Percentiles rank a stretch among this genome's conserved stretches.
Conservation (phyloP, 2,797 vertebrate genomes). For the Somateria mollissima region DNA sequence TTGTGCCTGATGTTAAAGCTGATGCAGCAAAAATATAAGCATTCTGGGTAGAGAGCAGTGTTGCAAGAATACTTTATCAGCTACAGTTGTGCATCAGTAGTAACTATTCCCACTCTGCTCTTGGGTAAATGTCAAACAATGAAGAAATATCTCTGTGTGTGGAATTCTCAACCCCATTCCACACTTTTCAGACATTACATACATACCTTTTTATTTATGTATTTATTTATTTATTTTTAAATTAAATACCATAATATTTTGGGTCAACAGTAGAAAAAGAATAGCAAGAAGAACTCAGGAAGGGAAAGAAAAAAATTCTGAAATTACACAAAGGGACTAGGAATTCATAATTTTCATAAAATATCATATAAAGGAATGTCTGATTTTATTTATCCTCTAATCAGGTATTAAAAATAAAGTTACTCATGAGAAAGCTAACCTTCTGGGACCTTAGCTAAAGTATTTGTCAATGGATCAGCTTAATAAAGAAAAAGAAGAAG, state of each 20-base stretch:
- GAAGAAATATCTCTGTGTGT: constrained; percentile 10
- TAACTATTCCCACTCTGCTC: not conserved
- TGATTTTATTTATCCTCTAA: not conserved
- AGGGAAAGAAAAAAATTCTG: not conserved
- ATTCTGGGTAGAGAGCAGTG: not conserved
- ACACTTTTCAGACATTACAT: constrained; percentile 28
- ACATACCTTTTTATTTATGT: not conserved
- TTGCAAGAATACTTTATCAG: not conserved
- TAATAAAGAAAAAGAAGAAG: not conserved
- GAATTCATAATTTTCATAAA: not conserved
- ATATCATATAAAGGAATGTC: not conserved
- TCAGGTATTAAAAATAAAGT: not conserved
- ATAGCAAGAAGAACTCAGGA: not conserved
- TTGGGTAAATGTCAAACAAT: constrained; percentile 26
- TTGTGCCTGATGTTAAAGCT: not conserved
- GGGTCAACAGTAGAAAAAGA: not conserved
- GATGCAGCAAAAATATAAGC: constrained; percentile 17
- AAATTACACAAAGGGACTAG: not conserved
- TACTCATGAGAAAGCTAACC: not conserved
- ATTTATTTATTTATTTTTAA: not conserved
- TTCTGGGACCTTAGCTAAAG: not conserved
- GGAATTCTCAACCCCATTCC: not conserved
- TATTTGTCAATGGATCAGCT: not conserved
- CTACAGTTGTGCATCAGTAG: not conserved
- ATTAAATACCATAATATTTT: not conserved